Evolutionary conservation across 2,797 vertebrate genomes (phyloP).

Genomic region (Sternarchorhynchus goeldii): DNA sequence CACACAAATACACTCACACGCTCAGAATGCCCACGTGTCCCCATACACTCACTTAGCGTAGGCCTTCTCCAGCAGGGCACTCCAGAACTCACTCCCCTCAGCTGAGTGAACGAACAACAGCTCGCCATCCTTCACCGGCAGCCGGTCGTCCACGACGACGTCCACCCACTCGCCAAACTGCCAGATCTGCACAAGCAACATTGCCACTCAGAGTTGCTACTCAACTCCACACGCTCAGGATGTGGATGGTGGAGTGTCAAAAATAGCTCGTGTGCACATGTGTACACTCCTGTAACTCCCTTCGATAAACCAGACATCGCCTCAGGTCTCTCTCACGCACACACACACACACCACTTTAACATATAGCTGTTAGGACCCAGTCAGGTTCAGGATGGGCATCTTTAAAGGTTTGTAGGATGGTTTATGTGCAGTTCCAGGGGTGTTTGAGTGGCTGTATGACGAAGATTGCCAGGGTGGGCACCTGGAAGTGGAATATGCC

Average conservation of each 20-base stretch:
- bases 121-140: slow-evolving; percentile 84
- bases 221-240: too few relatives aligned
- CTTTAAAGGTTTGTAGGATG: neutral
- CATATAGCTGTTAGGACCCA: too few relatives aligned
- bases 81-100: slow-evolving; percentile 86
- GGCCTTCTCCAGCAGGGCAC: slow-evolving; percentile 91
- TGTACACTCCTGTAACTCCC: too few relatives aligned
- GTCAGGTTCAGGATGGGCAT: too few relatives aligned
- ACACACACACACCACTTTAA: too few relatives aligned
- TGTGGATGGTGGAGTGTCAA: too few relatives aligned
- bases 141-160: slow-evolving; percentile 85
- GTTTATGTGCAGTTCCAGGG: neutral
- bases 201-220: neutral
- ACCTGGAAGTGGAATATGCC: slow-evolving; percentile 95
- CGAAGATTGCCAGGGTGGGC: neutral
- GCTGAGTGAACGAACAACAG: slow-evolving; percentile 87
- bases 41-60: slow-evolving; percentile 82
- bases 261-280: too few relatives aligned
- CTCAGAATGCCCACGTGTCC: too few relatives aligned
- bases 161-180: slow-evolving; percentile 91
- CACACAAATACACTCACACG: too few relatives aligned
- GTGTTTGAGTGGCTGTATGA: too few relatives aligned
- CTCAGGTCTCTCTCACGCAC: too few relatives aligned
- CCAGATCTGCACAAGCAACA: slow-evolving; percentile 79
- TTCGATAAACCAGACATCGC: too few relatives aligned